These are phyloP conservation scores for Chlorocebus sabaeus DNA, from an alignment of 2,113 vertebrate species.

Conservation along the genomic window DNA sequence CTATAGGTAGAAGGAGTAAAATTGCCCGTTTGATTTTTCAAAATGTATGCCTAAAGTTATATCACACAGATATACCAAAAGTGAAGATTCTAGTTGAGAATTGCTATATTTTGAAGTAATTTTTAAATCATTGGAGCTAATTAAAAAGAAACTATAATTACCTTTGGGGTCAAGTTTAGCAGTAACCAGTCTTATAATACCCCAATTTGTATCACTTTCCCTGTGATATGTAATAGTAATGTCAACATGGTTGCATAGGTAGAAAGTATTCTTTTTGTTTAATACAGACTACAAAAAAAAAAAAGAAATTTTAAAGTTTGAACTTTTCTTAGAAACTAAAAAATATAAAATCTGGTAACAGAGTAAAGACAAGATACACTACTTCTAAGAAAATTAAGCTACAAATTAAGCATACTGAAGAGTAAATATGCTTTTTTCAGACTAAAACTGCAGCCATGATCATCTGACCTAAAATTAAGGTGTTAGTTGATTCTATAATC, in stretches of 20 bases:
- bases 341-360: background rate
- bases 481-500: background rate
- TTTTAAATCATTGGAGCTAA: background rate
- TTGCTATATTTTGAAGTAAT: background rate
- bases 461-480: conserved; percentile 22
- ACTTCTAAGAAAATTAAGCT: background rate
- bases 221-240: conserved; percentile 92
- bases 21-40: background rate
- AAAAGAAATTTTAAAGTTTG: conserved; percentile 52
- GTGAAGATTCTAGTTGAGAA: background rate
- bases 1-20: background rate
- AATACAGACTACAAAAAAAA: conserved; percentile 86
- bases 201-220: conserved; percentile 83
- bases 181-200: conserved; percentile 86
- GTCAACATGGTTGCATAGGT: conserved; percentile 93
- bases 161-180: conserved; percentile 92
- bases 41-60: background rate
- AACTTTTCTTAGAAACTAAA: conserved; percentile 56
- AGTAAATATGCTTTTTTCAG: background rate
- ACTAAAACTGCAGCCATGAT: background rate
- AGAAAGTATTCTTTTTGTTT: conserved; percentile 91
- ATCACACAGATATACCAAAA: background rate
- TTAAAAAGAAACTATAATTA: conserved; percentile 66
- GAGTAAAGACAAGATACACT: background rate
- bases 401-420: background rate